Percentiles rank a stretch among this genome's conserved stretches.
Evolutionary conservation across 2,888 invertebrate species (phyloP).

Genomic region (Ormyrus nitidulus): DNA sequence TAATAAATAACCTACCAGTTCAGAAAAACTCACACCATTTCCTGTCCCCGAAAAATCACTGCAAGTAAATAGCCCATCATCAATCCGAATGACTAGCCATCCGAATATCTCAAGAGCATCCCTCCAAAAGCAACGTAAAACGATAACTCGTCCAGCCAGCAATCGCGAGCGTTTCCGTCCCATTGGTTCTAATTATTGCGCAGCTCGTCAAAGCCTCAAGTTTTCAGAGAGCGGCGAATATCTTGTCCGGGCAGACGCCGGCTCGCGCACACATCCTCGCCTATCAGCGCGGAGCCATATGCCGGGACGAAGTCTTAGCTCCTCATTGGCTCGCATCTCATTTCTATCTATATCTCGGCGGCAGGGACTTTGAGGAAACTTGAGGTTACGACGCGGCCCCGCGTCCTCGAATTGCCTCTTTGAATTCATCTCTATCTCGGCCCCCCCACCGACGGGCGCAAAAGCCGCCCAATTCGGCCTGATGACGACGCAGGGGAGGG

Average conservation of each 20-base stretch:
- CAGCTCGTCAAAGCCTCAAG: constrained; percentile 26
- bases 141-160: not conserved
- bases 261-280: not conserved
- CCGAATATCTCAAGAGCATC: too few species aligned
- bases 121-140: too few species aligned
- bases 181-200: constrained; percentile 38
- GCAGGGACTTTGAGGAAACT: constrained; percentile 52
- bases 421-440: constrained; percentile 47
- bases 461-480: constrained; percentile 37
- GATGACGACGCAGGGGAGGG: constrained; percentile 9
- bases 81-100: too few species aligned
- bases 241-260: constrained; percentile 48
- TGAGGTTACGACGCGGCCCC: constrained; percentile 40
- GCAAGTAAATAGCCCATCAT: too few species aligned
- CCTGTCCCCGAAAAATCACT: too few species aligned
- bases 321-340: constrained; percentile 53
- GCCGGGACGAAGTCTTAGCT: not conserved
- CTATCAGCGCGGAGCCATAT: constrained; percentile 56
- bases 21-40: too few species aligned
- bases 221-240: constrained; percentile 27
- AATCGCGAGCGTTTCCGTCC: not conserved
- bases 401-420: constrained; percentile 41
- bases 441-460: constrained; percentile 2
- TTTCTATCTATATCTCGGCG: constrained; percentile 36
- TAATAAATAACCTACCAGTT: too few species aligned